A percentile compares a stretch with the other conserved stretches of the same genome.
phyloP scores from a whole-genome alignment of 2,888 invertebrate species.

The Omphaloscelis lunosa region DNA sequence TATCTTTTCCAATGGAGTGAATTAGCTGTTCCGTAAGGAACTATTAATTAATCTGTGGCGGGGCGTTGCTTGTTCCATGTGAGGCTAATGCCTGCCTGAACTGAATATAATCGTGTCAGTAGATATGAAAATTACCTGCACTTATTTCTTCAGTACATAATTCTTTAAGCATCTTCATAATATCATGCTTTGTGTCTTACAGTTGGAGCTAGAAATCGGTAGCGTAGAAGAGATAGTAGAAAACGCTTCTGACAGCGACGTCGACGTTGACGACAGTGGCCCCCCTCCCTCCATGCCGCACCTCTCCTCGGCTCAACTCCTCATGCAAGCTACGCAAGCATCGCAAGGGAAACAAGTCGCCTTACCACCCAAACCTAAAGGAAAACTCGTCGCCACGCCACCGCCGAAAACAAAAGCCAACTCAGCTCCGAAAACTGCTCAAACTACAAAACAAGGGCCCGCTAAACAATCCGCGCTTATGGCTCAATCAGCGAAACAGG shows the following conservation, averaged over 20 bases:
- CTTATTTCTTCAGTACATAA: neutral
- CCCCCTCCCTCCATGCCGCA: constrained; percentile 70
- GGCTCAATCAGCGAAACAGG: constrained; percentile 80
- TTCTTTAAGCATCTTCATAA: neutral
- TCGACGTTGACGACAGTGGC: constrained; percentile 85
- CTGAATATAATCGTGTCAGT: neutral
- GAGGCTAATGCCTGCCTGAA: neutral
- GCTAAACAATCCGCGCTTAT: constrained; percentile 74
- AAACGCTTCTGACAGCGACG: constrained; percentile 85
- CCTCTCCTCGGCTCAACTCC: constrained; percentile 84
- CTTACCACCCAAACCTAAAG: constrained; percentile 67
- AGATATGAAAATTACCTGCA: neutral
- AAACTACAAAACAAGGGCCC: constrained; percentile 52
- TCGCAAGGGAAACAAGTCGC: constrained; percentile 77
- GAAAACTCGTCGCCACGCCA: constrained; percentile 74
- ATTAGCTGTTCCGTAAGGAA: no score
- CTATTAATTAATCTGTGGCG: no score
- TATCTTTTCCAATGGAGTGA: no score
- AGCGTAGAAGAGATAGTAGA: constrained; percentile 80
- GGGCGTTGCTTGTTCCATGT: neutral
- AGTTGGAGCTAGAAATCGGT: constrained; percentile 80
- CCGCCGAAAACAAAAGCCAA: constrained; percentile 71
- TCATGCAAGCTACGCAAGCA: constrained; percentile 82
- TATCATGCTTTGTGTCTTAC: constrained; percentile 5
- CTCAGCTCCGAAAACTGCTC: constrained; percentile 62